Evolutionary conservation across 2,113 vertebrate genomes (phyloP).

Genomic region (Tautogolabrus adspersus): DNA sequence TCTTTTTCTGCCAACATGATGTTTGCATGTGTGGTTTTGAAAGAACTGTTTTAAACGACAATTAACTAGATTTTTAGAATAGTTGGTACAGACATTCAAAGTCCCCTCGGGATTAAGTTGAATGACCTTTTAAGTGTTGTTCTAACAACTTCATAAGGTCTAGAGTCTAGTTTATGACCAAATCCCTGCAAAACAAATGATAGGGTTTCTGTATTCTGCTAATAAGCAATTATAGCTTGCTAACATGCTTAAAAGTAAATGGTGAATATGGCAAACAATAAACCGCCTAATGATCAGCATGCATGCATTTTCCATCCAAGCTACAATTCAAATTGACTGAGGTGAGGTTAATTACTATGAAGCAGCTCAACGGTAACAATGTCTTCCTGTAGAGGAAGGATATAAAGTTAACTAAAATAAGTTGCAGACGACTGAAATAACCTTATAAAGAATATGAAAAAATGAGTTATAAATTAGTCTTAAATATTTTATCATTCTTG

Average conservation of each 20-base stretch:
- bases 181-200: no score
- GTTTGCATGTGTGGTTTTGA: background rate
- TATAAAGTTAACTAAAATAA: constrained; percentile 8
- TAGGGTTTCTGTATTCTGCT: background rate
- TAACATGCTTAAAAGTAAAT: background rate
- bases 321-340: no score
- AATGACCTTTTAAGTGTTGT: no score
- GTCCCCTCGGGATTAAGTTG: background rate
- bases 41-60: background rate
- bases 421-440: constrained; percentile 3
- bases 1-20: background rate
- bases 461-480: background rate
- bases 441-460: constrained; percentile 16
- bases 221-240: background rate
- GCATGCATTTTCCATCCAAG: no score
- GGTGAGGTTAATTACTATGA: no score
- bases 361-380: no score
- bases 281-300: no score
- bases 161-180: no score
- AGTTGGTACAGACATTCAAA: background rate
- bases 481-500: constrained; percentile 7
- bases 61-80: background rate
- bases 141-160: no score
- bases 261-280: background rate
- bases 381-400: background rate